phyloP scores from a whole-genome alignment of 2,797 vertebrate genomes.

The Peromyscus nudipes region DNA sequence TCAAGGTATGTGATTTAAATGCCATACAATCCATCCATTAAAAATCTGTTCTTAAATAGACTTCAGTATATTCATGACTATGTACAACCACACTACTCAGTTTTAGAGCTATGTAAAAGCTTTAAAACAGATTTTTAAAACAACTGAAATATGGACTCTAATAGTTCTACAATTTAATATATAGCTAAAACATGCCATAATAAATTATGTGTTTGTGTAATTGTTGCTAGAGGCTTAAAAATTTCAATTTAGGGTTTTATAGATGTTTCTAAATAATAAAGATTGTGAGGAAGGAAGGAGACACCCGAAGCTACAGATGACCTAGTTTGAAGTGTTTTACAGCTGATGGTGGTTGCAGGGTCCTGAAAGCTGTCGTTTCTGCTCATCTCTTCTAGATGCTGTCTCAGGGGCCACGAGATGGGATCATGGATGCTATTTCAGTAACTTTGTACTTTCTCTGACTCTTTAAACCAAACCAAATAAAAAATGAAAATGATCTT shows the following conservation, averaged over 20 bases:
- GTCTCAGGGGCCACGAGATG: not conserved
- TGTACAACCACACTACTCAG: not conserved
- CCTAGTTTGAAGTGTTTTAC: not conserved
- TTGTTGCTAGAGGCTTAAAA: constrained; percentile 1
- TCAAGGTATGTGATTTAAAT: not conserved
- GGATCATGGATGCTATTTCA: not conserved
- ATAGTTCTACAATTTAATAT: not conserved
- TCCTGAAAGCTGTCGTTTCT: not conserved
- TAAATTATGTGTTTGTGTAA: not conserved
- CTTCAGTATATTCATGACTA: not conserved
- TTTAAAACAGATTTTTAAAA: not conserved
- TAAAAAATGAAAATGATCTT: not conserved
- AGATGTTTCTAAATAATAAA: constrained; percentile 33
- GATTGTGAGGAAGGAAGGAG: not conserved
- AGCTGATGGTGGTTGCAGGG: not conserved
- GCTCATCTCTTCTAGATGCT: not conserved
- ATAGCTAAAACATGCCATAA: not conserved
- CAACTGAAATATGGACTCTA: not conserved
- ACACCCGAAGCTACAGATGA: not conserved
- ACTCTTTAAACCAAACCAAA: not conserved
- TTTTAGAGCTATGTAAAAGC: constrained; percentile 10
- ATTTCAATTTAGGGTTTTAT: not conserved
- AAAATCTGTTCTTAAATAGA: not conserved
- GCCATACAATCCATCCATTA: not conserved
- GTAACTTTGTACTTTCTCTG: not conserved